Evolutionary conservation across 1,140 invertebrate genomes (phyloP).

Genomic region (Dreissena polymorpha): DNA sequence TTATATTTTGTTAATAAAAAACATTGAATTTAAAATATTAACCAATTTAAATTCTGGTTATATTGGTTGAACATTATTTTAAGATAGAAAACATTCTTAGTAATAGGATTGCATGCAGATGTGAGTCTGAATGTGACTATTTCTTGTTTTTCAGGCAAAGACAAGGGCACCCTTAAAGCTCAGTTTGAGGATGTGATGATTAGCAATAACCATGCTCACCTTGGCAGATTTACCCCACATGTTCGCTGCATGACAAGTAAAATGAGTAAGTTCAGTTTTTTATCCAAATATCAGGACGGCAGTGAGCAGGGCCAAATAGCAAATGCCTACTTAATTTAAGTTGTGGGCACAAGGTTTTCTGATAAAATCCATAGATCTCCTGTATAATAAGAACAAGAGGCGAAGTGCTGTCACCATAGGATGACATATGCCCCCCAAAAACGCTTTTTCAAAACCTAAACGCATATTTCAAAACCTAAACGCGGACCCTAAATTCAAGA

Average conservation of each 20-base stretch:
- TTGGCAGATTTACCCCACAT: conserved; percentile 25
- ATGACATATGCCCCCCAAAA: too few species aligned
- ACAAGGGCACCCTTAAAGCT: not conserved
- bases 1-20: not conserved
- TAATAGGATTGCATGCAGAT: not conserved
- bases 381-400: not conserved
- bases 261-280: not conserved
- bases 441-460: too few species aligned
- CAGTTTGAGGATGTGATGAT: conserved; percentile 13
- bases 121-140: too few species aligned
- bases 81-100: too few species aligned
- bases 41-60: not conserved
- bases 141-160: conserved; percentile 24
- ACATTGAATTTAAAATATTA: not conserved
- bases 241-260: not conserved
- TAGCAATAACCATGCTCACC: conserved; percentile 14
- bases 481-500: too few species aligned
- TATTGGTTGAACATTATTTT: too few species aligned
- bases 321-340: not conserved
- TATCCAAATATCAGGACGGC: too few species aligned
- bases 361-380: not conserved
- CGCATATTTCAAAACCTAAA: too few species aligned
- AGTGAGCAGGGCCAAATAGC: not conserved
- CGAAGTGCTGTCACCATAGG: too few species aligned
- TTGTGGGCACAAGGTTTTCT: not conserved